Evolutionary conservation across 2,113 vertebrate species (phyloP), one percentile per base, ranked within the genome.

Genomic region (Xerus inauris): DNA sequence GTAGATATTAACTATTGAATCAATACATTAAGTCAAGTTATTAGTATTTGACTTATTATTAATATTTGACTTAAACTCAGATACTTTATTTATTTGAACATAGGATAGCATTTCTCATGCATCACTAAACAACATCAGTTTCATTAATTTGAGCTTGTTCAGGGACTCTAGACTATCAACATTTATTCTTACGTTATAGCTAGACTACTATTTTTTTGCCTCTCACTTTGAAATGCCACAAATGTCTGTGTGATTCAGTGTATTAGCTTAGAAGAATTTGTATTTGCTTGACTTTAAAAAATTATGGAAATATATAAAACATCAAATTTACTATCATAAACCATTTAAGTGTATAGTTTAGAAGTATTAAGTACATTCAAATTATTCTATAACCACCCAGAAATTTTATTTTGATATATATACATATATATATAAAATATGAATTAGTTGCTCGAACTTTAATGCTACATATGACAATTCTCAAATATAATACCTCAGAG

Each of bases 351-450:
- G 54, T 57, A 57, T 20, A 57, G 19, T 57, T 57, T 57, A 57
- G 20, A 57, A 57, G 19, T 57, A 57, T 57, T 57, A 57, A 57
- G 54, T 57, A 57, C 54, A 57, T 57, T 57, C 20, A 57, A 57
- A 57, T 22, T 57, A 57, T 57, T 57, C 10, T 32, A 6, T 30
- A 54, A n/a, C 22, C n/a, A 71, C 54, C 35, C 14, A 57, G 47
- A 65, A 35, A n/a, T 83, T 89, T 91, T 71, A 57, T 54, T 95
- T 90, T 95, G 40, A 54, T 86, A 86, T n/a, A 8, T 67, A 67
- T 59, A 4, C n/a, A n/a, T n/a, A n/a, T n/a, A 54, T 86, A 86
- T n/a, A 8, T 67, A 67, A 47, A 4, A 30, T 67, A 12, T 85
- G 40, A 49, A 3, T 57, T 22, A 57, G 54, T 79, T 86, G 72